phyloP scores from a whole-genome alignment of 2,888 invertebrate species.

The Ypsolopha scabrella region DNA sequence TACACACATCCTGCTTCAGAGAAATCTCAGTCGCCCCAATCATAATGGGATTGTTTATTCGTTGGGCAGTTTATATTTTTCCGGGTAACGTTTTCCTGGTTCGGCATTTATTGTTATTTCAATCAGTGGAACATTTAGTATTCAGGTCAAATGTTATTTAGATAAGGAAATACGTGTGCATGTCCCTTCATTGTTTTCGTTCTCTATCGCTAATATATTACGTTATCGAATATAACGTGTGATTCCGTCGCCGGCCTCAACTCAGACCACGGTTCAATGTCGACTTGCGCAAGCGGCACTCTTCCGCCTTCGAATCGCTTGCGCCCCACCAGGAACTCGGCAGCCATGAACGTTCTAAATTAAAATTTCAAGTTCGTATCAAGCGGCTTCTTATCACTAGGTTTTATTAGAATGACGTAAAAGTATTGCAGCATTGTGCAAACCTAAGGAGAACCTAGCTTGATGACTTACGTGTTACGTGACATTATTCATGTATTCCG shows the following conservation, averaged over 20 bases:
- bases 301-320: slow-evolving; percentile 48
- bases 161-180: too few species aligned
- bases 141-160: too few species aligned
- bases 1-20: slow-evolving; percentile 34
- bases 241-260: slow-evolving; percentile 34
- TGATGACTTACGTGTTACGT: too few species aligned
- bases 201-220: background rate
- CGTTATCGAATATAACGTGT: background rate
- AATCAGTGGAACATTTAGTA: too few species aligned
- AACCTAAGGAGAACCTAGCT: background rate
- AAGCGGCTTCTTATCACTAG: slow-evolving; percentile 20
- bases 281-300: slow-evolving; percentile 63
- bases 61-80: too few species aligned
- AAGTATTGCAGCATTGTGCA: background rate
- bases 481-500: too few species aligned
- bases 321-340: slow-evolving; percentile 37
- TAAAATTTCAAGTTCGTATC: slow-evolving; percentile 30
- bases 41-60: too few species aligned
- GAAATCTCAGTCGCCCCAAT: slow-evolving; percentile 20
- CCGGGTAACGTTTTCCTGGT: too few species aligned
- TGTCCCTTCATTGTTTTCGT: too few species aligned
- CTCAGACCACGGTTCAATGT: slow-evolving; percentile 56
- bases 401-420: background rate
- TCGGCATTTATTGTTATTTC: too few species aligned
- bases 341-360: slow-evolving; percentile 21